phyloP scores from a whole-genome alignment of 2,888 invertebrate species.

The Zhengitettix transpicula region DNA sequence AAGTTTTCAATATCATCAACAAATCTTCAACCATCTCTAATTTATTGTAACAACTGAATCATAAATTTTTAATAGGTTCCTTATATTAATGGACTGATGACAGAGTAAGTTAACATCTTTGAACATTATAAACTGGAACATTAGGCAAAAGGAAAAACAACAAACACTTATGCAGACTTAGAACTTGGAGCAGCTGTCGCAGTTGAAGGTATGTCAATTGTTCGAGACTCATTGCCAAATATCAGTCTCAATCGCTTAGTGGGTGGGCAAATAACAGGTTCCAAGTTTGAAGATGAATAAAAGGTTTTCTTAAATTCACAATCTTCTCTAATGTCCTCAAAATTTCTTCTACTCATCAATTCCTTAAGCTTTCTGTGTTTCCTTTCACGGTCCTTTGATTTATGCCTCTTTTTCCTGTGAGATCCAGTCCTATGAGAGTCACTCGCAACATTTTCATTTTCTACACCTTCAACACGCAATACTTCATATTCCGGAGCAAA shows the following conservation, averaged over 20 bases:
- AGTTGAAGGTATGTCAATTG: conserved; percentile 59
- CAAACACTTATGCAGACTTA: conserved; percentile 1
- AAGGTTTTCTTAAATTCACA: background rate
- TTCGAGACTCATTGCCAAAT: conserved; percentile 76
- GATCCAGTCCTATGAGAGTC: conserved; percentile 5
- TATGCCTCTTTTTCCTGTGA: conserved; percentile 42
- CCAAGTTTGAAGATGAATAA: background rate
- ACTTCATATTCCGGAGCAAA: conserved; percentile 71
- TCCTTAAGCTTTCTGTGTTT: conserved; percentile 2
- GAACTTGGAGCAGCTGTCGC: conserved; percentile 4
- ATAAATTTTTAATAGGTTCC: no score
- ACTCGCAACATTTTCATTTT: conserved; percentile 21
- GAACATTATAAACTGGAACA: no score
- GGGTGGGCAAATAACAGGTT: conserved; percentile 30
- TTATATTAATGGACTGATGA: no score
- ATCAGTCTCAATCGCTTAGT: conserved; percentile 75
- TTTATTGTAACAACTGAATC: no score
- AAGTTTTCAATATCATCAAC: no score
- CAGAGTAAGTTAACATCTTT: no score
- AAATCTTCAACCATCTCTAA: no score
- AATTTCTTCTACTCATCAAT: conserved; percentile 1
- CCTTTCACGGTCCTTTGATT: conserved; percentile 28
- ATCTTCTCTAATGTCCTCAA: conserved; percentile 2
- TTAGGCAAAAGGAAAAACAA: background rate
- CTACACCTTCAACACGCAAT: conserved; percentile 62